These are phyloP conservation scores for Congeria kusceri DNA, from an alignment of 2,888 invertebrate species.

Conservation along the genomic window DNA sequence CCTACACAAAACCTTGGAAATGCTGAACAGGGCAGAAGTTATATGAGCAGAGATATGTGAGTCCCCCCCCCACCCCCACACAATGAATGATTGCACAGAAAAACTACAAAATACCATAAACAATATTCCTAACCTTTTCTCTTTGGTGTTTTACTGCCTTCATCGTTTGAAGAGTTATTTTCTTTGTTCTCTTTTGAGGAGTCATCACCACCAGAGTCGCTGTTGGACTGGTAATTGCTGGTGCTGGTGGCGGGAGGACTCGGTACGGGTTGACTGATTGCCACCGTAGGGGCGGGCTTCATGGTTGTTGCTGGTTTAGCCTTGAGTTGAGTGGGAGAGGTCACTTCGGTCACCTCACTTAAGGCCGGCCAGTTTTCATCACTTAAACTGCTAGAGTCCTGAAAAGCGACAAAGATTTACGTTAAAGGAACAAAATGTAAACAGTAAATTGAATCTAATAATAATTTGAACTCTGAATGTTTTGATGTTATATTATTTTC, in stretches of 20 bases:
- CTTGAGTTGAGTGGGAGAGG: constrained; percentile 51
- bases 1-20: too few relatives aligned
- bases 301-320: constrained; percentile 51
- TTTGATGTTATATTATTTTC: too few relatives aligned
- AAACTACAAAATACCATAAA: too few relatives aligned
- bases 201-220: constrained; percentile 84
- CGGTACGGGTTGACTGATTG: constrained; percentile 44
- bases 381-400: constrained; percentile 93
- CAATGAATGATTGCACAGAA: too few relatives aligned
- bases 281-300: constrained; percentile 55
- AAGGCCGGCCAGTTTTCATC: constrained; percentile 97
- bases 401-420: constrained; percentile 77
- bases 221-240: constrained; percentile 65
- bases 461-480: too few relatives aligned
- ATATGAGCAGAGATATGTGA: too few relatives aligned
- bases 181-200: constrained; percentile 86
- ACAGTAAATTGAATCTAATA: too few relatives aligned
- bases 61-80: too few relatives aligned
- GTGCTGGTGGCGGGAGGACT: constrained; percentile 43
- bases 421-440: too few relatives aligned
- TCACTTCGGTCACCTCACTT: constrained; percentile 87
- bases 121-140: constrained; percentile 79
- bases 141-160: constrained; percentile 75
- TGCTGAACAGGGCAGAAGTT: too few relatives aligned
- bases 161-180: constrained; percentile 72